Conservation (phyloP, 2,113 vertebrate species). For the human (Homo sapiens) region GRCh38 chr11:37014001-37014500, state of each 20-base stretch:
- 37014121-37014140: background rate
- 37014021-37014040: background rate
- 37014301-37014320: background rate
- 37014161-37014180: constrained; percentile 2
- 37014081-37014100: background rate
- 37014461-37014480: constrained; percentile 1
- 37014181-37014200: background rate
- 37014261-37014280: background rate
- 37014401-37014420: background rate
- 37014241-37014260: background rate
- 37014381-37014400: background rate
- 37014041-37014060: background rate
- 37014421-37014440: background rate
- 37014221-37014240: background rate
- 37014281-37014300: background rate
- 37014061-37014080: background rate
- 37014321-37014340: no score
- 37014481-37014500: constrained; percentile 10
- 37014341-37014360: background rate
- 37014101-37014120: background rate
- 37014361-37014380: background rate
- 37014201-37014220: background rate
- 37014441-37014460: constrained; percentile 32
- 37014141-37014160: background rate
- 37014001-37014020: background rate